These are phyloP conservation scores for Myotis daubentonii DNA, from an alignment of 2,797 vertebrate genomes.

Conservation along the genomic window DNA sequence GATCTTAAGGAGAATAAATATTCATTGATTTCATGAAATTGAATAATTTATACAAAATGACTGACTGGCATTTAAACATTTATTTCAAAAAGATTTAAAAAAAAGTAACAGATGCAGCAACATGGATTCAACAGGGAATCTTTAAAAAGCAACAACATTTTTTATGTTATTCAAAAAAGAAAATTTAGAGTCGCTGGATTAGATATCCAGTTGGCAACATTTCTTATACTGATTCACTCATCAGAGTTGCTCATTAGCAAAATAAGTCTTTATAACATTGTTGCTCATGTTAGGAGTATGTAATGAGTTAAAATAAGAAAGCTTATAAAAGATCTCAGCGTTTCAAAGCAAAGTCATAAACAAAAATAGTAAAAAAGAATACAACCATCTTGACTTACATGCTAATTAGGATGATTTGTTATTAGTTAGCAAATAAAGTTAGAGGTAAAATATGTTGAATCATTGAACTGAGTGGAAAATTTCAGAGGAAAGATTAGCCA, in stretches of 20 bases:
- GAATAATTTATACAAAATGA: conserved; percentile 6
- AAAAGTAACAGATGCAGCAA: not conserved
- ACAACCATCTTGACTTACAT: conserved; percentile 70
- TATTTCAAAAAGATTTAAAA: not conserved
- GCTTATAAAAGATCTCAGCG: conserved; percentile 73
- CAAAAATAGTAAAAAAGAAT: conserved; percentile 80
- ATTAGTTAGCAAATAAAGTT: conserved; percentile 37
- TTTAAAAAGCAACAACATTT: not conserved
- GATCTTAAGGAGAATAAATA: not conserved
- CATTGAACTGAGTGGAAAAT: conserved; percentile 44
- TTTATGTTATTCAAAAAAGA: conserved; percentile 64
- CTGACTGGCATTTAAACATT: conserved; percentile 16
- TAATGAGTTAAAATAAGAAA: conserved; percentile 78
- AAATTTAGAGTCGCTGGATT: conserved; percentile 71
- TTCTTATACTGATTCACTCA: conserved; percentile 51
- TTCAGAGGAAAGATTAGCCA: conserved; percentile 54
- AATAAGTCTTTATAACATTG: conserved; percentile 77
- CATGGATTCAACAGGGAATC: not conserved
- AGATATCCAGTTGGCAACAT: conserved; percentile 68
- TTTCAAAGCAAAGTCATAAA: conserved; percentile 72
- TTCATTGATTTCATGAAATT: conserved; percentile 12
- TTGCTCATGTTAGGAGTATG: conserved; percentile 71
- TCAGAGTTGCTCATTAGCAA: conserved; percentile 75
- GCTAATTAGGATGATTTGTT: conserved; percentile 79
- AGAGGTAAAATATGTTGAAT: conserved; percentile 62